Evolutionary conservation across 2,888 invertebrate species (phyloP).

Genomic region (Macroteleia sp.): DNA sequence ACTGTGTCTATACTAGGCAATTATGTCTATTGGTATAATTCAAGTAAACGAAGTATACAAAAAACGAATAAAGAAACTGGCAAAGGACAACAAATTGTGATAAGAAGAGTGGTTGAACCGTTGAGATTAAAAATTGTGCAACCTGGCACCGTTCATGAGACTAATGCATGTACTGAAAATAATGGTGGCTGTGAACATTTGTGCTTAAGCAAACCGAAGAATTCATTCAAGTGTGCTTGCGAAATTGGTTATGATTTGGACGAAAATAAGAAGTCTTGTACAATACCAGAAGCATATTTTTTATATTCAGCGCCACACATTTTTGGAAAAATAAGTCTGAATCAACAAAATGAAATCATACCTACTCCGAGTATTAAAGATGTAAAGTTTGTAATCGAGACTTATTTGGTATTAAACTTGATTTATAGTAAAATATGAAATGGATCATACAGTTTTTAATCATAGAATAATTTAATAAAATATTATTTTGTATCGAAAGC

Average conservation of each 20-base stretch:
- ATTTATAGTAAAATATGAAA: no score
- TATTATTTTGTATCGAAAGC: no score
- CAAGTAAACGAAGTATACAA: conserved; percentile 95
- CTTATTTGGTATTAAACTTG: no score
- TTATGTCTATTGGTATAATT: conserved; percentile 98
- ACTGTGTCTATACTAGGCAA: conserved; percentile 94
- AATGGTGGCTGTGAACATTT: conserved; percentile 97
- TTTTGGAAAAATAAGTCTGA: conserved; percentile 93
- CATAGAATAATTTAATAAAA: no score
- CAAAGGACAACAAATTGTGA: conserved; percentile 88
- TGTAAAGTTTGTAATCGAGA: conserved; percentile 87
- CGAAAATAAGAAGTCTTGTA: conserved; percentile 91
- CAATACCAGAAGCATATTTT: conserved; percentile 93
- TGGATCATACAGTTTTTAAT: no score
- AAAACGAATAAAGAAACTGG: conserved; percentile 94
- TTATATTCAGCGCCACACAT: conserved; percentile 93
- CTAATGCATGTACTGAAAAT: conserved; percentile 89
- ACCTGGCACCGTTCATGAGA: conserved; percentile 85
- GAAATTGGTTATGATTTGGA: conserved; percentile 92
- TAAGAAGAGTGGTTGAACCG: conserved; percentile 94
- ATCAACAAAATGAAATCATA: conserved; percentile 90
- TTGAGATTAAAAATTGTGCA: conserved; percentile 95
- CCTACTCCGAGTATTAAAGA: conserved; percentile 94
- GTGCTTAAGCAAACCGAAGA: conserved; percentile 91
- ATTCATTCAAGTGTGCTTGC: conserved; percentile 92